phyloP scores from a whole-genome alignment of 2,888 invertebrate genomes.

The Cheilosia urbana region DNA sequence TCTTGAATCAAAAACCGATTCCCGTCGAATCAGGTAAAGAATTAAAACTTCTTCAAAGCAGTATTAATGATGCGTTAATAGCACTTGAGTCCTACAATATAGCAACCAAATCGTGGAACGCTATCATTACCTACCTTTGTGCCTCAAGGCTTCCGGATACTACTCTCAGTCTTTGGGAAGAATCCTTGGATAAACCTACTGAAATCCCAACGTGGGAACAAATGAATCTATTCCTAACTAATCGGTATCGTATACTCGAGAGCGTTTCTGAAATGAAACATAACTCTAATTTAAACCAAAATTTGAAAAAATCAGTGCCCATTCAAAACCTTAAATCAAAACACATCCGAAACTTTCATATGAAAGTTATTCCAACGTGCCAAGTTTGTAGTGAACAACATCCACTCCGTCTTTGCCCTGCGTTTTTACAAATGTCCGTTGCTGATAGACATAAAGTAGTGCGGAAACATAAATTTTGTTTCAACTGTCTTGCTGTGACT shows the following conservation, averaged over 20 bases:
- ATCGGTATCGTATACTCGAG: neutral
- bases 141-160: neutral
- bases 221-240: neutral
- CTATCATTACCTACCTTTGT: neutral
- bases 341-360: neutral
- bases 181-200: neutral
- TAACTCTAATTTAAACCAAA: neutral
- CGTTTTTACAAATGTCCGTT: neutral
- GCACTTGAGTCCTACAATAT: neutral
- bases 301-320: neutral
- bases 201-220: neutral
- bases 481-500: slow-evolving; percentile 6
- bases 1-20: neutral
- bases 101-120: neutral
- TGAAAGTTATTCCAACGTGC: neutral
- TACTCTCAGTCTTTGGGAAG: neutral
- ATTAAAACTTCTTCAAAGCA: neutral
- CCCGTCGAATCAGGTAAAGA: neutral
- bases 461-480: too few species aligned
- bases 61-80: neutral
- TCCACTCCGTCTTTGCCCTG: slow-evolving; percentile 8
- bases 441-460: neutral
- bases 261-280: slow-evolving; percentile 1
- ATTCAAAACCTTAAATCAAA: neutral
- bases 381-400: slow-evolving; percentile 5